A percentile compares a stretch with the other conserved stretches of the same genome.
phyloP scores from a whole-genome alignment of 2,888 invertebrate species.

The Luperina testacea region DNA sequence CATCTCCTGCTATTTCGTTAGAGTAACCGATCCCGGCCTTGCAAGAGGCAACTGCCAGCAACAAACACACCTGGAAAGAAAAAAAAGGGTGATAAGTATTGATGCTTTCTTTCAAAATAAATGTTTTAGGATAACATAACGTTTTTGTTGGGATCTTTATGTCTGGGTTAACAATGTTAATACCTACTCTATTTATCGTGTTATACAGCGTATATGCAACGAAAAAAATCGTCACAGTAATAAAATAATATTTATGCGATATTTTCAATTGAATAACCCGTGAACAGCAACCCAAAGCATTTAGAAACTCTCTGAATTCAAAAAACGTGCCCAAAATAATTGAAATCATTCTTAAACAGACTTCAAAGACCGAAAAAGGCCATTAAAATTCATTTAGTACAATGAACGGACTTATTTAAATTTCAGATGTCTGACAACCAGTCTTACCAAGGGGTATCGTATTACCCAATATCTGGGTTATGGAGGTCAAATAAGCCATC shows the following conservation, averaged over 20 bases:
- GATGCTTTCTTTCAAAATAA: not conserved
- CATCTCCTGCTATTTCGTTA: slow-evolving; percentile 73
- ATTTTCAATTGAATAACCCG: not conserved
- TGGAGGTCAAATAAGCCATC: no score
- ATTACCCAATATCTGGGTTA: no score
- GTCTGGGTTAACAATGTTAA: not conserved
- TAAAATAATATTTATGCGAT: not conserved
- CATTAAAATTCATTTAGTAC: slow-evolving; percentile 37
- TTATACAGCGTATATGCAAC: not conserved
- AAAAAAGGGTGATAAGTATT: slow-evolving; percentile 29
- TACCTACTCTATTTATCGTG: not conserved
- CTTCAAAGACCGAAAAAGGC: slow-evolving; percentile 5
- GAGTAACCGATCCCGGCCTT: slow-evolving; percentile 80
- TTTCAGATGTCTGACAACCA: no score
- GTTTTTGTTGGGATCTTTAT: not conserved
- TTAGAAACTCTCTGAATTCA: not conserved
- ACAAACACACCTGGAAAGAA: slow-evolving; percentile 83
- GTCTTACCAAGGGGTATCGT: no score
- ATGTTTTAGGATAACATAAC: not conserved
- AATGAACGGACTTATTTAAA: slow-evolving; percentile 24
- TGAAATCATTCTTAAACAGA: slow-evolving; percentile 28
- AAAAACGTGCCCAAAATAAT: not conserved
- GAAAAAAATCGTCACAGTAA: not conserved
- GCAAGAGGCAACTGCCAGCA: slow-evolving; percentile 86
- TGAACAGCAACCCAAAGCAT: slow-evolving; percentile 2